Evolutionary conservation across 2,888 invertebrate species (phyloP), one percentile per base, ranked within the genome.

Genomic region (Conistra vaccinii): DNA sequence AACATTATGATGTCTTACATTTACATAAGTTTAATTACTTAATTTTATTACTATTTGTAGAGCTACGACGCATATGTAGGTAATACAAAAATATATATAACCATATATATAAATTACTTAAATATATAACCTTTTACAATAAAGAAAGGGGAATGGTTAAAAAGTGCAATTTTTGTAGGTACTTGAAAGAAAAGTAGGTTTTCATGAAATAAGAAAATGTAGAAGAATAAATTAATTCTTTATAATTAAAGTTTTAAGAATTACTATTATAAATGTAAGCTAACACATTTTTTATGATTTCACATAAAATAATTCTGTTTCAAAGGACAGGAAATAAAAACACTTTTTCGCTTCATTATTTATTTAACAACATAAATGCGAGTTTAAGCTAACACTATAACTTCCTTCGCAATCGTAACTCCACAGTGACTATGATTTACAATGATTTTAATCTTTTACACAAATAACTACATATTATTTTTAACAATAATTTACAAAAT

Each of bases 401-500:
- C 75, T 81, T 81, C 79, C 66, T 69, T 61, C 74, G 78, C 83
- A 79, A 88, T 90, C 88, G 89, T 89, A 90, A 88, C 87, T 89
- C 87, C 80, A 87, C 86, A 85, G 75, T 80, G 81, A 81, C 82
- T 88, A 86, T 85, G 88, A 86, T 85, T 85, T 88, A 89, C 85
- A 87, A 88, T 87, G 88, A 87, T 87, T 84, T 80, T 69, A 84
- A 89, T 86, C 86, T 81, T 85, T 90, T 89, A 89, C 91, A 87
- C 85, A 88, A 91, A 89, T 89, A 90, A 90, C 88, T 91, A 90
- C 69, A 73, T 73, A 48, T 84, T 84, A 69, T 80, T 81, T 84
- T 87, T 90, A 93, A 93, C 91, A 93, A 91, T 91, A 92, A 90
- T 92, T 91, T 92, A 93, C 92, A 93, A 89, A 90, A 89, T 57